Evolutionary conservation across 1,140 invertebrate genomes (phyloP), one percentile per base, ranked within the genome.

Genomic region (Heliothis subflexa): DNA sequence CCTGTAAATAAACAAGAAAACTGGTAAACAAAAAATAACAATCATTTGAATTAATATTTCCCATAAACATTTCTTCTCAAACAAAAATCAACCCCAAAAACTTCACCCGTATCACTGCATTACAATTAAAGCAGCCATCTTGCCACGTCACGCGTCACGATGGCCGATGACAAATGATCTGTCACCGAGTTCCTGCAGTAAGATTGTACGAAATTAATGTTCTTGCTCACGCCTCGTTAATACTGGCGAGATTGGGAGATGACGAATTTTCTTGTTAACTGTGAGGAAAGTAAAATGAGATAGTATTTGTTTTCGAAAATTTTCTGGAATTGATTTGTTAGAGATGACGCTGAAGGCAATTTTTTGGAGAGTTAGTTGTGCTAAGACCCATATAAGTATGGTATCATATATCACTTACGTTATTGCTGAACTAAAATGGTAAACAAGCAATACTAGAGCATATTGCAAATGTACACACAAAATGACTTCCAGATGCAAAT

Each of bases 211-310:
- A 78, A 83, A 85, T 85, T 82, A 86, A 83, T 81, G 78, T 78
- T 77, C 78, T 78, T 80, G 66, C 79, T 81, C 78, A 81, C 85
- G 85, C 83, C 74, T 86, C 83, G 79, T 83, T 85, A 76, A 66
- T 12, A 70, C 21, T 47, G 40, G 55, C 18, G 13, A 62, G 57
- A 75, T 75, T 75, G 57, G 14, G 10, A 33, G 52, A 13, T 54
- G 73, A 62, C 47, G 14, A 49, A 61, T 55, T 61, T 74, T 40
- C 33, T 40, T 40, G 33, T 7, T 40, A 7, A 40, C 33, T 40
- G 5, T 11, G 1, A 18, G 47, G 16, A 70, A n/a, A 12, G 9
- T 40, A 9, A 40, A 40, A 40, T 40, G 33, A 40, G 33, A 33
- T 40, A 40, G 33, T 9, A 40, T 40, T 40, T 40, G 68, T 55